Base-by-base conservation (phyloP, 2,113 vertebrate species). In the Crocuta crocuta region DNA sequence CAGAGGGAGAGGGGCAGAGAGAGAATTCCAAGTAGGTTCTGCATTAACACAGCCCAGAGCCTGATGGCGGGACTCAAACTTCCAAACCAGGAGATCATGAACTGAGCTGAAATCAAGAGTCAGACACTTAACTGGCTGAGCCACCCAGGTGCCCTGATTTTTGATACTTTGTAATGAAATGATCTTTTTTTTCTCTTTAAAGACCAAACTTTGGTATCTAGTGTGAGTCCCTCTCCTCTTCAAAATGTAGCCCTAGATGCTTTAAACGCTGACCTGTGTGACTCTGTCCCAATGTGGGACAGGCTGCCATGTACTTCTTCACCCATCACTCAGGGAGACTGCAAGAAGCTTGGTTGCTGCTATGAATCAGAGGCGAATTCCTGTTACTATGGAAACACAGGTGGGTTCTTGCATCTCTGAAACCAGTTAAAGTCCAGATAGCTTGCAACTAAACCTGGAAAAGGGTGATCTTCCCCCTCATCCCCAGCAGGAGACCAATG, bases 321-420 rank as follows among this genome's bases (percentile, higher is more conserved):
- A 1, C 53, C 96, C 5, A 0, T 96, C 84, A 96, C 93, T 9
- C 80, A 1, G 61, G 93, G 48, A 80, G 76, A 83, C 24, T 98
- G 98, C 17, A 73, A 98, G 79, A 73, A 0, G 0, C 9, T 1
- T 71, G 98, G 98, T n/a, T 99, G 98, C 58, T 99, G 98, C 94
- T 98, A 97, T 0, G 71, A 82, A 10, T 43, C 96, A 4, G 83
- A 79, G 12, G 33, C 45, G 61, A 97, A 76, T 26, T 96, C 98
- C 82, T 99, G 98, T 97, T 99, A 97, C 53, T 99, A 98, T 11
- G 98, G 98, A 76, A 98, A 98, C 92, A 98, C 83, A 87, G 98
- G 98, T 98, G 89, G 17, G 13, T 43, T 7, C 2, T 17, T 7
- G 2, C 15, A 9, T 48, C 31, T 66, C 73, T 53, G 5, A 74